Evolutionary conservation across 23 tunicate species (phyloP).

Genomic region (Trididemnum miniatum): DNA sequence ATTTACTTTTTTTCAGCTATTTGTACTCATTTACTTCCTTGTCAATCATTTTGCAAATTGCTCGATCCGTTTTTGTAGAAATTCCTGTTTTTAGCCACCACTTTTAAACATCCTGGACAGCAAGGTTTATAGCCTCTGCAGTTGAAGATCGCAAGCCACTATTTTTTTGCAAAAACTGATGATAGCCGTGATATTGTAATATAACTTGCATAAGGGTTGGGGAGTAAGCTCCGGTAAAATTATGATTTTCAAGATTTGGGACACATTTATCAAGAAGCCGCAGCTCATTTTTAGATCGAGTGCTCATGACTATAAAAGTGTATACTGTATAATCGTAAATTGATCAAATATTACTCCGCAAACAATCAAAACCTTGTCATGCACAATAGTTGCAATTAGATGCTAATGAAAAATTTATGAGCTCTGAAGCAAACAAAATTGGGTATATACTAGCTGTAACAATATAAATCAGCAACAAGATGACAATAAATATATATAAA

Average conservation of each 20-base stretch:
- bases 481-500: not conserved
- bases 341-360: not conserved
- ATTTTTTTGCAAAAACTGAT: not conserved
- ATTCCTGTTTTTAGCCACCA: conserved; percentile 1
- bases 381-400: not conserved
- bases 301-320: not conserved
- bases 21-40: not conserved
- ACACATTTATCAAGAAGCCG: not conserved
- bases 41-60: not conserved
- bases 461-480: not conserved
- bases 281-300: not conserved
- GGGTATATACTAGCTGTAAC: not conserved
- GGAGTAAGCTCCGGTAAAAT: not conserved
- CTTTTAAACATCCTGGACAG: not conserved
- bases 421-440: not conserved
- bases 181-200: not conserved
- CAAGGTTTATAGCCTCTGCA: not conserved
- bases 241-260: conserved; percentile 1
- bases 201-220: conserved; percentile 9
- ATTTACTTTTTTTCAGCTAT: not conserved
- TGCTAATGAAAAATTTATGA: not conserved
- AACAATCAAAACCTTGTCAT: not conserved
- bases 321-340: not conserved
- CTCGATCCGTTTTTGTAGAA: not conserved
- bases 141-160: not conserved